Base-by-base conservation (phyloP, 2,113 vertebrate genomes). In the Eulemur macaco region DNA sequence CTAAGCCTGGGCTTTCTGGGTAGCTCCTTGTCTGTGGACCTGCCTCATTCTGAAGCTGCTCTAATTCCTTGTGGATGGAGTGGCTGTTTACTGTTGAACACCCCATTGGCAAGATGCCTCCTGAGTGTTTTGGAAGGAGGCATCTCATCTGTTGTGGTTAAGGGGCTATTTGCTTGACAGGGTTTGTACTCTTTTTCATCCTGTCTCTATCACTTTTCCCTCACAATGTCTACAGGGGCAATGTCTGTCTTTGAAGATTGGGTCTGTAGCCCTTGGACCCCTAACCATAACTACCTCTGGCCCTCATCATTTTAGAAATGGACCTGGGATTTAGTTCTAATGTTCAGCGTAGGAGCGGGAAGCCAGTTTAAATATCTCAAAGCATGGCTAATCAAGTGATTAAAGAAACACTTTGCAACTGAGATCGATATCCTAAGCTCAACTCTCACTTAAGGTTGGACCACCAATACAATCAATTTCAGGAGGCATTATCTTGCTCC, bases 341-440 rank as follows among this genome's bases (percentile, higher is more conserved):
- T 96, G 27, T 76, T 98, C 25, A 89, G 56, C 31, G 52, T 81
- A 42, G 47, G 23, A 82, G 84, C 69, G 71, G 80, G 84, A 96
- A 95, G 60, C 21, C 89, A 90, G 71, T 39, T 96, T 86, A 95
- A 94, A 78, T 77, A 88, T 85, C 54, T 95, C 31, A 56, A 93
- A 93, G 94, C 92, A 96, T 87, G 87, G 58, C 71, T 89, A 83
- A 86, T 95, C 85, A 97, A 95, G 68, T 96, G 89, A 98, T 97
- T 98, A 96, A 96, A 96, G 94, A 97, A 96, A 95, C 94, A 96
- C 88, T 97, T 96, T 94, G 82, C 88, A 83, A 85, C 76, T 68
- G 94, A 95, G 92, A 98, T 98, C 98, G 34, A 98, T 98, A 98
- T 15, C 71, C 93, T 84, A 89, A 96, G 84, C 95, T 96, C 76